Percentiles rank a stretch among this genome's conserved stretches.
Conservation (phyloP, 1,140 invertebrate species). For the Calliopsis andreniformis region DNA sequence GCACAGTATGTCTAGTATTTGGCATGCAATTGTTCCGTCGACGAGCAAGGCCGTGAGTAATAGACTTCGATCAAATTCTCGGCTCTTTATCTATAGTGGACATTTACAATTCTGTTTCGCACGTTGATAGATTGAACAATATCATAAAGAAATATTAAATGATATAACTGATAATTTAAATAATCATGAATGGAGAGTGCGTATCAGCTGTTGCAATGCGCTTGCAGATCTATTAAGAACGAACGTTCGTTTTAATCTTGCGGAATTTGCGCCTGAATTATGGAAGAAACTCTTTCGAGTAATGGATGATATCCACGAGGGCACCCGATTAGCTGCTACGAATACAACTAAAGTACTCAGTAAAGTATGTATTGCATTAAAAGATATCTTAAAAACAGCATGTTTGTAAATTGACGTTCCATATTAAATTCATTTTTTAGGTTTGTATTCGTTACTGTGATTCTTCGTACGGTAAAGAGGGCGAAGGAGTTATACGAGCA, state of each 20-base stretch:
- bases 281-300: conserved; percentile 93
- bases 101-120: conserved; percentile 20
- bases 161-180: conserved; percentile 92
- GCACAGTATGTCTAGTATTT: conserved; percentile 94
- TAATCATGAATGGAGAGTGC: conserved; percentile 91
- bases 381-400: not conserved
- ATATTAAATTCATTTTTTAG: conserved; percentile 74
- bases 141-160: conserved; percentile 92
- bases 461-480: conserved; percentile 88
- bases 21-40: conserved; percentile 93
- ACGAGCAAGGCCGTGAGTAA: conserved; percentile 90
- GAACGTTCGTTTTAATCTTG: conserved; percentile 75
- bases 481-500: conserved; percentile 87
- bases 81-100: conserved; percentile 52
- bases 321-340: conserved; percentile 90
- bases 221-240: conserved; percentile 90
- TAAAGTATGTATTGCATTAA: conserved; percentile 83
- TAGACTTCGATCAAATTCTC: not conserved
- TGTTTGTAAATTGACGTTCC: not conserved
- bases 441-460: conserved; percentile 90
- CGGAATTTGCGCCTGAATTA: conserved; percentile 82
- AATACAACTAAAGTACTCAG: conserved; percentile 89
- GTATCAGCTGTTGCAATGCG: conserved; percentile 94
- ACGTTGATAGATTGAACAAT: conserved; percentile 88
- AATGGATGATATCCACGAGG: conserved; percentile 96